Base-by-base conservation (phyloP, 2,888 invertebrate genomes). In the Tholera decimalis region DNA sequence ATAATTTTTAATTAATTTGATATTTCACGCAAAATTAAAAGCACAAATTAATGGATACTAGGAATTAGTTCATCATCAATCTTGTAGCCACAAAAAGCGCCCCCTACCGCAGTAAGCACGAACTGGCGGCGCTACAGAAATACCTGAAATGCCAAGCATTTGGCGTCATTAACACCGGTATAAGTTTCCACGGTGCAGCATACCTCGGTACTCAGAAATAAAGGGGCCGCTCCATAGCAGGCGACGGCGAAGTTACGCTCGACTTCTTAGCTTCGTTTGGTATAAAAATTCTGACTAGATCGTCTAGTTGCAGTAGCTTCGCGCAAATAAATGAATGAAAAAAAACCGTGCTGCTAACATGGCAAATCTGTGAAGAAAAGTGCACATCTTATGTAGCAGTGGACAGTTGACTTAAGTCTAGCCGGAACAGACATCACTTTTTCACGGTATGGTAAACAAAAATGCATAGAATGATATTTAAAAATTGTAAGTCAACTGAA, bases 141-240 rank as follows among this genome's bases (percentile, higher is more conserved):
- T 75, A 20, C 11, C 54, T 22, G 28, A 13, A 37, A 69, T 55
- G 7, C 69, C 72, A 46, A 53, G 46, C 69, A 75, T 74, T 74
- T 22, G 11, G 41, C 7, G 50, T 51, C 59, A 67, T 74, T 67
- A 74, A 49, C 75, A 67, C 59, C 11, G 44, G 28, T 35, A 22
- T 41, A 37, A 41, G 44, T 58, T 54, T 49, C 53, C 49, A 54
- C 22, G 60, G 50, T 37, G 28, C 13, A 37, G 28, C 51, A 46
- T 44, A 57, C 35, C 13, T 63, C 18, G 47, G 28, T n/a, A 26
- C 20, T 53, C 20, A 33, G 41, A 43, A 43, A 54, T 66, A 63
- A 44, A 44, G 20, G 33, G 7, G 20, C 4, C 4, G 8, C 2
- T 50, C 20, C 30, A 33, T 20, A 49, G 28, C 18, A 18, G 18